phyloP scores from a whole-genome alignment of 2,888 invertebrate genomes.

The Andrena flavipes region DNA sequence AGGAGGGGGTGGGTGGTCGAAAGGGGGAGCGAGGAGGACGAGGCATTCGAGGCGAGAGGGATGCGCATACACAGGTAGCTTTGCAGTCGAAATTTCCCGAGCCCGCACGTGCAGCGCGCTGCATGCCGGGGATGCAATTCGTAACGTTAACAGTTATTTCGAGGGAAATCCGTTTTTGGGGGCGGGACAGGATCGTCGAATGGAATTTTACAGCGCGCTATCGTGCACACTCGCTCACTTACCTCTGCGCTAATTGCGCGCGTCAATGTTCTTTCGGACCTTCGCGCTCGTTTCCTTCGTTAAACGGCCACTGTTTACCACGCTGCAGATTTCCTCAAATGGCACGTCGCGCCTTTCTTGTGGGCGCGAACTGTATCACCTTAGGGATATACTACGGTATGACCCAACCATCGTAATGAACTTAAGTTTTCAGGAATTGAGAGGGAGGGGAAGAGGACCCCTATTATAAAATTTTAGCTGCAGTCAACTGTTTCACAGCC shows the following conservation, averaged over 20 bases:
- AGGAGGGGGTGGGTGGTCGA: background rate
- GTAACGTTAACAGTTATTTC: conserved; percentile 72
- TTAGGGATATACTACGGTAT: no score
- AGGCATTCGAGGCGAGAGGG: conserved; percentile 26
- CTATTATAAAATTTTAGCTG: no score
- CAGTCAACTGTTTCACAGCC: no score
- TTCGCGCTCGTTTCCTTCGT: background rate
- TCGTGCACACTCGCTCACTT: conserved; percentile 6
- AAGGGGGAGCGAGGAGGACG: background rate
- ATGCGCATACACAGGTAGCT: conserved; percentile 15
- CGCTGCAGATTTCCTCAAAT: no score
- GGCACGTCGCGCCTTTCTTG: no score
- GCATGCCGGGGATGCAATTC: conserved; percentile 69
- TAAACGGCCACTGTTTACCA: no score
- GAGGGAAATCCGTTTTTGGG: conserved; percentile 67
- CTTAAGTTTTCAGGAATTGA: no score
- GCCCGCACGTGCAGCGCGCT: conserved; percentile 38
- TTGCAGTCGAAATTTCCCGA: conserved; percentile 64
- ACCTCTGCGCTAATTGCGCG: conserved; percentile 35
- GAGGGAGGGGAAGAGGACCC: no score
- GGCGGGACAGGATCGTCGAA: conserved; percentile 47
- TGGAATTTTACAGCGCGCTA: conserved; percentile 63
- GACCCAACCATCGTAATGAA: no score
- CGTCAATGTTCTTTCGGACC: conserved; percentile 2
- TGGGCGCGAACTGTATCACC: no score